phyloP scores from a whole-genome alignment of 1,140 invertebrate genomes.

The Goniozus legneri region DNA sequence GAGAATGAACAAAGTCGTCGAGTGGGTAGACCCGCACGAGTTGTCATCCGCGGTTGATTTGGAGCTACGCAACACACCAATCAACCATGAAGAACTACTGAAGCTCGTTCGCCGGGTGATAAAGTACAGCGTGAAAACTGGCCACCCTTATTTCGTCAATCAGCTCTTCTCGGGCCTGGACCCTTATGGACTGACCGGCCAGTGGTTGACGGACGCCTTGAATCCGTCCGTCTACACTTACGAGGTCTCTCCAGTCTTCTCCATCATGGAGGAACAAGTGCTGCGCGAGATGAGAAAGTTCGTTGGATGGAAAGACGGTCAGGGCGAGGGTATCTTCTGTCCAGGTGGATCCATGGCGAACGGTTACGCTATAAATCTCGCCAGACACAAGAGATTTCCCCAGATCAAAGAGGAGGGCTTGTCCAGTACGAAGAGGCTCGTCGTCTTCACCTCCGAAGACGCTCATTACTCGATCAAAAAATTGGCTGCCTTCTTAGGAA shows the following conservation, averaged over 20 bases:
- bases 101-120: constrained; percentile 65
- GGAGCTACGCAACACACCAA: constrained; percentile 57
- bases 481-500: constrained; percentile 72
- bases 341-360: constrained; percentile 95
- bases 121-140: constrained; percentile 81
- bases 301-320: constrained; percentile 76
- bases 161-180: constrained; percentile 83
- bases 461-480: constrained; percentile 95
- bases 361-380: constrained; percentile 90
- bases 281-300: constrained; percentile 78
- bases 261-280: constrained; percentile 80
- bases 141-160: constrained; percentile 83
- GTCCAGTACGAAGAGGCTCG: constrained; percentile 62
- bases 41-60: constrained; percentile 66
- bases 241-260: constrained; percentile 87
- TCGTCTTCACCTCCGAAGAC: constrained; percentile 83
- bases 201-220: constrained; percentile 81
- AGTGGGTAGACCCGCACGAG: constrained; percentile 70
- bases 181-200: constrained; percentile 78
- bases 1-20: constrained; percentile 67
- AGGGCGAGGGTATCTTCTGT: constrained; percentile 85
- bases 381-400: constrained; percentile 63
- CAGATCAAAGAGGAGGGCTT: constrained; percentile 66
- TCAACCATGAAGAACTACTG: constrained; percentile 66
- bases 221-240: constrained; percentile 89